These are phyloP conservation scores for Eupleurogrammus muticus DNA, from an alignment of 2,797 vertebrate species.

Conservation along the genomic window DNA sequence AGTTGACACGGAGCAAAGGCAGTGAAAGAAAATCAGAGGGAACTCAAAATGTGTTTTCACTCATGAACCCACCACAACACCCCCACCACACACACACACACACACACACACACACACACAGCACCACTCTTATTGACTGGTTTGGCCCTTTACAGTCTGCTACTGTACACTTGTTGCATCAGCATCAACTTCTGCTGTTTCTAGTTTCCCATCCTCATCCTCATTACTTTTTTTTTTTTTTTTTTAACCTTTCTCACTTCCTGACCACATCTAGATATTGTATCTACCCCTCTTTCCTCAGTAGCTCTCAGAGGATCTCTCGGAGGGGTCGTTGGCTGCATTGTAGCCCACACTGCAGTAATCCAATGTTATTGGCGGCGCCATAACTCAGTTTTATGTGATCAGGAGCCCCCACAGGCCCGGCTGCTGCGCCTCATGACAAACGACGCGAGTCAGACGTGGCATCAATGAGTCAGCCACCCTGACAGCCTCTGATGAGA, in stretches of 20 bases:
- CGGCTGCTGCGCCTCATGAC: slow-evolving; percentile 56
- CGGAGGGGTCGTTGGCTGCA: slow-evolving; percentile 56
- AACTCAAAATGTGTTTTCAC: slow-evolving; percentile 30
- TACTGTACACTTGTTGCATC: neutral
- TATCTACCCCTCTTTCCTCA: slow-evolving; percentile 26
- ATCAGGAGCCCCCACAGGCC: slow-evolving; percentile 55
- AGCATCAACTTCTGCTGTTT: slow-evolving; percentile 14
- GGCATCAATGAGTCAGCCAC: slow-evolving; percentile 57
- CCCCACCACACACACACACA: neutral
- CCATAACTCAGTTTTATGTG: slow-evolving; percentile 76
- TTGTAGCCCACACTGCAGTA: slow-evolving; percentile 54
- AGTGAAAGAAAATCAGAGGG: slow-evolving; percentile 19
- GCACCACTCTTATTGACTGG: slow-evolving; percentile 17
- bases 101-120: slow-evolving; percentile 9
- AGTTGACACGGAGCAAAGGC: slow-evolving; percentile 26
- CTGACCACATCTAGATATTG: slow-evolving; percentile 36
- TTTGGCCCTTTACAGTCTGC: slow-evolving; percentile 1
- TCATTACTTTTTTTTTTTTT: slow-evolving; percentile 47
- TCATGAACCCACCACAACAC: slow-evolving; percentile 2
- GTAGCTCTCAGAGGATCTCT: slow-evolving; percentile 40
- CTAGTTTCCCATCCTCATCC: slow-evolving; percentile 19
- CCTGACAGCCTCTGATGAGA: slow-evolving; percentile 47
- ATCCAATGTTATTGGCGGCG: slow-evolving; percentile 60
- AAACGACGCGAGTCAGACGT: slow-evolving; percentile 62
- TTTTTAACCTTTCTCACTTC: slow-evolving; percentile 30